These are phyloP conservation scores for Chaetorhynchus papuensis DNA, from an alignment of 2,113 vertebrate species.

Conservation along the genomic window DNA sequence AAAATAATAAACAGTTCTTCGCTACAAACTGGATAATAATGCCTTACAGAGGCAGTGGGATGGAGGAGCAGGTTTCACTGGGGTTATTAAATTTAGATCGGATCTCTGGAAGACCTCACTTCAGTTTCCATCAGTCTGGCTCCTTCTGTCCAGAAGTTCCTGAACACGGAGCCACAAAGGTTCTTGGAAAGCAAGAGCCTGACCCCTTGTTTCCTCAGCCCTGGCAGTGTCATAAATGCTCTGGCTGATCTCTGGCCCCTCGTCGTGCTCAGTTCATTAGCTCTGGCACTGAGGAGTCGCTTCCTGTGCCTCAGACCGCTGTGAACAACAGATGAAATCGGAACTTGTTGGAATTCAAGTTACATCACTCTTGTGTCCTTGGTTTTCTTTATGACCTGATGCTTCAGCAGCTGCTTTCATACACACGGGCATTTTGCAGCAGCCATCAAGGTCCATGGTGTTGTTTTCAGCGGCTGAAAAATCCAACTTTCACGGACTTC, in stretches of 20 bases:
- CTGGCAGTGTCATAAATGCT: not conserved
- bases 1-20: not conserved
- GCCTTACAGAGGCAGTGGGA: not conserved
- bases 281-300: not conserved
- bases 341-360: not conserved
- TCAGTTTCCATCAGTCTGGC: not conserved
- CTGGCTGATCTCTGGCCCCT: not conserved
- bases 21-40: not conserved
- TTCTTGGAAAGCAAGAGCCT: not conserved
- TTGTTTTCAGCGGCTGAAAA: not conserved
- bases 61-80: not conserved
- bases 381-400: not conserved
- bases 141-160: not conserved
- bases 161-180: not conserved
- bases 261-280: not conserved
- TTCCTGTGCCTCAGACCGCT: not conserved
- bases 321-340: not conserved
- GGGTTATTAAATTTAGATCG: not conserved
- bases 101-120: not conserved
- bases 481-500: not conserved
- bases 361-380: not conserved
- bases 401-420: not conserved
- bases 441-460: not conserved
- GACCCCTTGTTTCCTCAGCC: not conserved
- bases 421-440: rapidly evolving